Evolutionary conservation across 2,797 vertebrate species (phyloP), one percentile per base, ranked within the genome.

Genomic region (Sardinella longiceps): DNA sequence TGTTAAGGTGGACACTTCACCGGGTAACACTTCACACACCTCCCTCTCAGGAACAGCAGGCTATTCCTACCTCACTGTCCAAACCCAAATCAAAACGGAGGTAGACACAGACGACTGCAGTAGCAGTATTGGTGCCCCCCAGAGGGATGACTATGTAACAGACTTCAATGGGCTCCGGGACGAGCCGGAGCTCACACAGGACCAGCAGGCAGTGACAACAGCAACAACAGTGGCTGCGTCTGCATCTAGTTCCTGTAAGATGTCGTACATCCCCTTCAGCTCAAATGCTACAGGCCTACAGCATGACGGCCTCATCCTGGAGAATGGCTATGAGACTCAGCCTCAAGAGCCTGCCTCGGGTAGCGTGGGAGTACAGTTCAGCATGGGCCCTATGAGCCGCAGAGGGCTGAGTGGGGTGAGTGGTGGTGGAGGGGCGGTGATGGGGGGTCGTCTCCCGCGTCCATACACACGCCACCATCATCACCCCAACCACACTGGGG

Each of bases 81-180:
- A 48, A 48, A 80, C 81, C 3, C 39, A 20, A 15, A 89, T 91
- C 45, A 91, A 91, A 86, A 88, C 86, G 0, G 89, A 90, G 80
- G 77, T 50, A 0, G 87, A 89, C 14, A 37, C 46, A 5, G 83
- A 86, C 0, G 87, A 84, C 18, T 87, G 82, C 66, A 3, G 28
- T 12, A 28, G 25, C 2, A 15, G 60, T 1, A 18, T 46, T 12
- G 66, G 81, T 14, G 39, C 28, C 7, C 63, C 82, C 2, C 70
- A 81, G 28, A 43, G 39, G 20, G 50, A 58, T 0, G n/a, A 60
- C 30, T 84, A 74, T 18, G 56, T 23, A 30, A 45, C 80, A 48
- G 80, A 82, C 12, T 51, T 81, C 39, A 37, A 77, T 5, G 15
- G 33, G 5, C 20, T 77, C 15, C 43, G 70, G 70, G 33, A 77